phyloP scores from a whole-genome alignment of 2,888 invertebrate genomes.

The Lasioglossum pauxillum region DNA sequence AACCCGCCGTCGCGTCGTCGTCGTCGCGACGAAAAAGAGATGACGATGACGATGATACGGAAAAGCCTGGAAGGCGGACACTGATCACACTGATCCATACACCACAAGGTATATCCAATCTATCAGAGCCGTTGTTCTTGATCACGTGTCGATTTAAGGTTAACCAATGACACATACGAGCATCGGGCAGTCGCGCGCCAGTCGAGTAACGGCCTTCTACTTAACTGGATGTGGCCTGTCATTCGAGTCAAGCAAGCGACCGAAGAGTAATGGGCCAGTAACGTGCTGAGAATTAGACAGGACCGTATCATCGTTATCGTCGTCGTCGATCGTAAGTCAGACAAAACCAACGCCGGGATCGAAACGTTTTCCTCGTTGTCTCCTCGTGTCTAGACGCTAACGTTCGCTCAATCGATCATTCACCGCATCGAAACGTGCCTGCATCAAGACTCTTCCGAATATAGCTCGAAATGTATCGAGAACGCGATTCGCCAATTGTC shows the following conservation, averaged over 20 bases:
- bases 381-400: background rate
- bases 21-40: background rate
- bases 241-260: constrained; percentile 27
- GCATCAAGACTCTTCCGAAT: background rate
- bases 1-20: background rate
- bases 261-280: constrained; percentile 45
- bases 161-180: constrained; percentile 72
- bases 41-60: background rate
- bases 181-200: constrained; percentile 30
- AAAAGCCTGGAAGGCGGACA: background rate
- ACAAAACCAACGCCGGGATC: background rate
- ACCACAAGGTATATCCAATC: background rate
- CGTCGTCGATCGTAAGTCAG: constrained; percentile 35
- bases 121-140: constrained; percentile 81
- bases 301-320: constrained; percentile 1
- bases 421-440: background rate
- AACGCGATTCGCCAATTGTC: background rate
- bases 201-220: constrained; percentile 52
- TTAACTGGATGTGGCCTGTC: constrained; percentile 47
- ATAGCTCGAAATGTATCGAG: no score
- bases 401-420: background rate
- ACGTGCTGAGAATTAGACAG: constrained; percentile 19
- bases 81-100: background rate
- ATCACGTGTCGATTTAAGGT: constrained; percentile 66
- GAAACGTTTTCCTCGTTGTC: background rate